Base-by-base conservation (phyloP, 2,797 vertebrate species). In the Synaphobranchus kaupii region DNA sequence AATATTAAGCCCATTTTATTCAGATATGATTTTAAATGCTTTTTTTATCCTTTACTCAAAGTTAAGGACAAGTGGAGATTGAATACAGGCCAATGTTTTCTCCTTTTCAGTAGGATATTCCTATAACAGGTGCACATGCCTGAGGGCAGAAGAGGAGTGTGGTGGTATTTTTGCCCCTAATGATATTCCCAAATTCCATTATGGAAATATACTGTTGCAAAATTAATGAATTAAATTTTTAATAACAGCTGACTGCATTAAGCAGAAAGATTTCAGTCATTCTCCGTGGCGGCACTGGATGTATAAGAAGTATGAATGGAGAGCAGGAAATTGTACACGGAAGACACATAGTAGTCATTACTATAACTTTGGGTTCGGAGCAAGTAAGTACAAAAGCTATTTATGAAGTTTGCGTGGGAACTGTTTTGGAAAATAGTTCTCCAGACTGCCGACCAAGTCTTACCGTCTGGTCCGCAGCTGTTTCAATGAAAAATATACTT, bases 361-460 rank as follows among this genome's bases (percentile, higher is more conserved):
- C 52, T 50, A n/a, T 52, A 47, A 80, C 76, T 39, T 80, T 81
- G 20, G 44, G n/a, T 82, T 28, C 13, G 8, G 22, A 52, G 80
- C 0, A 52, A 48, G 22, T 20, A 34, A 47, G 48, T 50, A 52
- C 50, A 83, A 13, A 83, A 56, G 22, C 52, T 34, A 56, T 20
- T 56, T 15, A 7, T 82, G 52, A 83, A 54, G n/a, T 54, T 83
- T 31, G 12, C 48, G 39, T 39, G 1, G 25, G 25, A 84, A 22
- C 54, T 34, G 31, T 56, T 84, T 56, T 83, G 82, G 10, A 31
- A 34, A 83, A 56, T 56, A n/a, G 34, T 56, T 52, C n/a, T 83
- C 28, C 60, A 87, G 60, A 68, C 48, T 71, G 78, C 58, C 83
- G 81, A 71, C 47, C 80, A 83, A 71, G 83, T 50, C 44, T 50